phyloP scores from a whole-genome alignment of 1,140 invertebrate species.

The Tetraneura akinire region DNA sequence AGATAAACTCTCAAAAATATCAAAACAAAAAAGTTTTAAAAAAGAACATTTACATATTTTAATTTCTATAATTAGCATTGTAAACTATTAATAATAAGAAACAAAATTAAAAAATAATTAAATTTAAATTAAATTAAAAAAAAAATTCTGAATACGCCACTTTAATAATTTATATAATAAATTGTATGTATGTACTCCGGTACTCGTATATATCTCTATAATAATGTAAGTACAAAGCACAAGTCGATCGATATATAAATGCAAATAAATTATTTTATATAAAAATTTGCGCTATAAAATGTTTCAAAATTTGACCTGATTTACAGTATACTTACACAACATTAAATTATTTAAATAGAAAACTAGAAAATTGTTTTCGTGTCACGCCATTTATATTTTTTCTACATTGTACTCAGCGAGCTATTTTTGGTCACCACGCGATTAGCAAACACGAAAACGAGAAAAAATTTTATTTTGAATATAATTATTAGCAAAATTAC shows the following conservation, averaged over 20 bases:
- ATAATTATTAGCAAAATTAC: background rate
- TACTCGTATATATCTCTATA: background rate
- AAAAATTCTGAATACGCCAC: no score
- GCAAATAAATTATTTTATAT: background rate
- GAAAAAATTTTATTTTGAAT: background rate
- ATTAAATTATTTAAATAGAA: background rate
- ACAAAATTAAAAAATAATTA: no score
- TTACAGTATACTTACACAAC: background rate
- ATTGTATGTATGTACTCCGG: no score
- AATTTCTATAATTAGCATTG: no score
- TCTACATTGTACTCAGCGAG: background rate
- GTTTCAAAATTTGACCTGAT: slow-evolving; percentile 18
- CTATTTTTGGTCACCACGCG: background rate
- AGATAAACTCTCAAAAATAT: no score
- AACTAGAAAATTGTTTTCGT: background rate
- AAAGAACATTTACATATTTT: no score
- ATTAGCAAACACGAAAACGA: background rate
- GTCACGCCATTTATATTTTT: background rate
- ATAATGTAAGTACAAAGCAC: slow-evolving; percentile 15
- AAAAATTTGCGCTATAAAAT: background rate
- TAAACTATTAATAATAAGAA: no score
- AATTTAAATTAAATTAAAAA: no score
- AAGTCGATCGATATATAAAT: background rate
- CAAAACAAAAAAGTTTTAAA: no score
- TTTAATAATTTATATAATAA: no score